A percentile compares a stretch with the other conserved stretches of the same genome.
Conservation (phyloP, 1,140 invertebrate genomes). For the Glomeris maerens region DNA sequence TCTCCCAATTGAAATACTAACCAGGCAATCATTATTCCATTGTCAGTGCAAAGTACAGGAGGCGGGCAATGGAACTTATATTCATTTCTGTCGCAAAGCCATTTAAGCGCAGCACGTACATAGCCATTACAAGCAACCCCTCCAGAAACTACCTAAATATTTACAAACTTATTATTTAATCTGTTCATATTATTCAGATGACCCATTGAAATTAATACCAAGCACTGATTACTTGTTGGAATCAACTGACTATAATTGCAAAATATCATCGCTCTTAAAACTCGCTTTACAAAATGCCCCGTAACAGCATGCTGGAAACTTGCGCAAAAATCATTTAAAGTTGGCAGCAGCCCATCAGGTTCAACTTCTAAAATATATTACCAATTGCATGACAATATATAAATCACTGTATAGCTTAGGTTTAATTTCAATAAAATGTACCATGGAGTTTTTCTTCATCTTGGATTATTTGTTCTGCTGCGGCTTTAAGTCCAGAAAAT, state of each 20-base stretch:
- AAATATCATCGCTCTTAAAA: slow-evolving; percentile 68
- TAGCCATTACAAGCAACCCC: slow-evolving; percentile 88
- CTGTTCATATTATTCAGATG: slow-evolving; percentile 6
- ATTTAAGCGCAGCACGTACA: slow-evolving; percentile 49
- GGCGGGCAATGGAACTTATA: slow-evolving; percentile 60
- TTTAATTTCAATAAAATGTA: slow-evolving; percentile 20
- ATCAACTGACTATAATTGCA: slow-evolving; percentile 33
- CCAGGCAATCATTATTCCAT: slow-evolving; percentile 99
- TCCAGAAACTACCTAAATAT: slow-evolving; percentile 68
- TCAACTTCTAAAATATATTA: slow-evolving; percentile 30
- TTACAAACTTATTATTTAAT: slow-evolving; percentile 28
- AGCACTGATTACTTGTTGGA: slow-evolving; percentile 14
- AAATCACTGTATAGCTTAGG: not conserved
- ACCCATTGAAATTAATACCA: slow-evolving; percentile 13
- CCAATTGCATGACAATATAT: not conserved
- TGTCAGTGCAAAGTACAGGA: slow-evolving; percentile 83
- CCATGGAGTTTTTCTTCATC: slow-evolving; percentile 43
- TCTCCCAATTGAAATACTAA: slow-evolving; percentile 7
- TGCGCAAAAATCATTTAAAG: slow-evolving; percentile 72
- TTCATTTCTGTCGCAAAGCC: slow-evolving; percentile 47
- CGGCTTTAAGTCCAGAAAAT: slow-evolving; percentile 56
- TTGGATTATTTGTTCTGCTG: slow-evolving; percentile 36
- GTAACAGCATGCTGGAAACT: slow-evolving; percentile 58
- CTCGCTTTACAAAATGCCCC: slow-evolving; percentile 61
- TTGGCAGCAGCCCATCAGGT: slow-evolving; percentile 55